Evolutionary conservation across 2,888 invertebrate genomes (phyloP).

Genomic region (Clanis bilineata): DNA sequence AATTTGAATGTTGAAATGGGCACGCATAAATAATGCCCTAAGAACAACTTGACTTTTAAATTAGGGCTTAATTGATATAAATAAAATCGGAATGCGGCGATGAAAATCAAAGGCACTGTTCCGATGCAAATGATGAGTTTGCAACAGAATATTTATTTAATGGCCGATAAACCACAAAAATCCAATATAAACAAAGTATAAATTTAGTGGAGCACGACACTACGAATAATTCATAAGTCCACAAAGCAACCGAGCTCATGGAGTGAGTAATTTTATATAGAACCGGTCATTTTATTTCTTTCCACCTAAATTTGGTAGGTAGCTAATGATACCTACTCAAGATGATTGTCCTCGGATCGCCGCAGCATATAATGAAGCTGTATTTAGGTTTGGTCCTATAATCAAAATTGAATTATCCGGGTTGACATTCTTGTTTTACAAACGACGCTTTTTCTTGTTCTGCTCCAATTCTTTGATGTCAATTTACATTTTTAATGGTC

Average conservation of each 20-base stretch:
- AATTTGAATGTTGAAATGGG: constrained; percentile 73
- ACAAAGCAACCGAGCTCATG: constrained; percentile 64
- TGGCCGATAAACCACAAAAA: constrained; percentile 6
- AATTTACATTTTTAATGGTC: constrained; percentile 39
- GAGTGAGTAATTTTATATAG: constrained; percentile 71
- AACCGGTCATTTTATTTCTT: constrained; percentile 71
- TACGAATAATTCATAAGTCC: constrained; percentile 35
- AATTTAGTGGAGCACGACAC: constrained; percentile 24
- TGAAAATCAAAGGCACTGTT: constrained; percentile 1
- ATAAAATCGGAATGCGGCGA: background rate
- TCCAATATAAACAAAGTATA: constrained; percentile 1
- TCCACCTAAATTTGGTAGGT: constrained; percentile 65
- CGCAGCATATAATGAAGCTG: constrained; percentile 73
- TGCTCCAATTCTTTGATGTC: constrained; percentile 72
- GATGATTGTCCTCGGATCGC: constrained; percentile 77
- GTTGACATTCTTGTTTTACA: constrained; percentile 75
- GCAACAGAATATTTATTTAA: background rate
- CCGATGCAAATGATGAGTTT: constrained; percentile 1
- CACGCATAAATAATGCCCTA: constrained; percentile 73
- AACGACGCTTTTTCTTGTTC: constrained; percentile 73
- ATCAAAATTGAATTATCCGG: constrained; percentile 81
- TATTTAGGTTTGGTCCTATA: constrained; percentile 80
- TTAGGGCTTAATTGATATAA: constrained; percentile 43
- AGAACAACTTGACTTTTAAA: constrained; percentile 63
- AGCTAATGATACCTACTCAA: constrained; percentile 78